These are phyloP conservation scores for Xanthorhoe spadicearia DNA, from an alignment of 2,888 invertebrate species.

Conservation along the genomic window DNA sequence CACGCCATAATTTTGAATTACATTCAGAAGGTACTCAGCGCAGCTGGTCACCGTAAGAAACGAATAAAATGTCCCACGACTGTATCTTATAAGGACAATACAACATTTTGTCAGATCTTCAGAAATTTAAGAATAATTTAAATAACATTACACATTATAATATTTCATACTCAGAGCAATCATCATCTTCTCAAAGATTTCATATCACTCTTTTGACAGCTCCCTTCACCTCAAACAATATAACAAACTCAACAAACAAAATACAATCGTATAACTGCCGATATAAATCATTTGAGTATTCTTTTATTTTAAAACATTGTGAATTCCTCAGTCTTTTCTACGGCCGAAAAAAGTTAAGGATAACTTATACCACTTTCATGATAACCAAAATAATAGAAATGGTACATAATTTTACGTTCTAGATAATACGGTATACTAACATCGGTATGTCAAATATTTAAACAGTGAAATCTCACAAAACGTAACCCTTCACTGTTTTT, in stretches of 20 bases:
- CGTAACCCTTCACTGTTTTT: constrained; percentile 60
- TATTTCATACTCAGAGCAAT: too few relatives aligned
- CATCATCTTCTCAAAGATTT: too few relatives aligned
- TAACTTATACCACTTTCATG: constrained; percentile 60
- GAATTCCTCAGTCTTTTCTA: constrained; percentile 82
- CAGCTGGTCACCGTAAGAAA: not conserved
- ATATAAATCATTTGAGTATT: constrained; percentile 75
- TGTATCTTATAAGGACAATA: not conserved
- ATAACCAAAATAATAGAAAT: constrained; percentile 59
- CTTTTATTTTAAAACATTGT: constrained; percentile 63
- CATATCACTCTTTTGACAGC: constrained; percentile 4
- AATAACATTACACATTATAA: not conserved
- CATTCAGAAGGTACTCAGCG: not conserved
- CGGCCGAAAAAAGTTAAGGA: constrained; percentile 66
- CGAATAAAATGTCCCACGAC: not conserved
- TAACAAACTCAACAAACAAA: constrained; percentile 61
- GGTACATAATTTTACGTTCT: constrained; percentile 69
- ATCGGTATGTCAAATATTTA: constrained; percentile 82
- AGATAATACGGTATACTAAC: constrained; percentile 75
- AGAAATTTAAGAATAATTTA: not conserved
- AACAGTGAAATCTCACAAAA: constrained; percentile 67
- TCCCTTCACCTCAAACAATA: constrained; percentile 42
- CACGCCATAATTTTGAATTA: not conserved
- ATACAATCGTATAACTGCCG: constrained; percentile 63
- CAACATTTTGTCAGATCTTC: not conserved